Conservation (phyloP, 2,113 vertebrate genomes). For the Raja brachyura region DNA sequence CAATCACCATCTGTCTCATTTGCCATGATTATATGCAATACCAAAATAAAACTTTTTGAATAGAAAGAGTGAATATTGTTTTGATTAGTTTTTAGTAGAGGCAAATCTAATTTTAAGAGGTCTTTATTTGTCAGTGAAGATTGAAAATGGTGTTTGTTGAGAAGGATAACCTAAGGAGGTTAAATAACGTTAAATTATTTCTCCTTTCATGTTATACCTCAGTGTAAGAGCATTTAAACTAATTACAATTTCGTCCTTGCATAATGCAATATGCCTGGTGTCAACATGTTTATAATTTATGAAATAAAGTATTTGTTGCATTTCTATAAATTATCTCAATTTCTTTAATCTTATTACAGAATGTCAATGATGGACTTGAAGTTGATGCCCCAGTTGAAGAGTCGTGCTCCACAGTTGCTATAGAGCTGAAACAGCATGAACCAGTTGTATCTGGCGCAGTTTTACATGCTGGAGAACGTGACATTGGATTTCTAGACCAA, state of each 20-base stretch:
- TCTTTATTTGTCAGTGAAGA: not conserved
- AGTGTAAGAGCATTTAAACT: not conserved
- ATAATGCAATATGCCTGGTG: not conserved
- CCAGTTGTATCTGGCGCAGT: constrained; percentile 60
- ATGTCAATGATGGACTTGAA: constrained; percentile 44
- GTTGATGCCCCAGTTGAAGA: constrained; percentile 42
- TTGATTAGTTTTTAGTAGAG: not conserved
- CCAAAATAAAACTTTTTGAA: not conserved
- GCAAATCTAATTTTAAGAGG: not conserved
- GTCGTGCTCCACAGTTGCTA: constrained; percentile 48
- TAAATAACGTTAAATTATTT: not conserved
- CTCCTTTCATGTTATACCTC: not conserved
- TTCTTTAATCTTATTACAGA: constrained; percentile 40
- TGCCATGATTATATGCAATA: not conserved
- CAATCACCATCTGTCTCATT: not conserved
- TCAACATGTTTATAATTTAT: not conserved
- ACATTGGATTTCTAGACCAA: constrained; percentile 54
- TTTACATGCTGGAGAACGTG: constrained; percentile 56
- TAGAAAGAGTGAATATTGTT: not conserved
- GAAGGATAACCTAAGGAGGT: not conserved
- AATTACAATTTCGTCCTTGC: not conserved
- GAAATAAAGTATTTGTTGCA: no score
- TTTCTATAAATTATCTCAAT: not conserved
- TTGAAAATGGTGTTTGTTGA: not conserved
- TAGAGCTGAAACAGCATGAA: constrained; percentile 60